These are phyloP conservation scores for Myotis davidii DNA, from an alignment of 2,113 vertebrate genomes.

Conservation along the genomic window DNA sequence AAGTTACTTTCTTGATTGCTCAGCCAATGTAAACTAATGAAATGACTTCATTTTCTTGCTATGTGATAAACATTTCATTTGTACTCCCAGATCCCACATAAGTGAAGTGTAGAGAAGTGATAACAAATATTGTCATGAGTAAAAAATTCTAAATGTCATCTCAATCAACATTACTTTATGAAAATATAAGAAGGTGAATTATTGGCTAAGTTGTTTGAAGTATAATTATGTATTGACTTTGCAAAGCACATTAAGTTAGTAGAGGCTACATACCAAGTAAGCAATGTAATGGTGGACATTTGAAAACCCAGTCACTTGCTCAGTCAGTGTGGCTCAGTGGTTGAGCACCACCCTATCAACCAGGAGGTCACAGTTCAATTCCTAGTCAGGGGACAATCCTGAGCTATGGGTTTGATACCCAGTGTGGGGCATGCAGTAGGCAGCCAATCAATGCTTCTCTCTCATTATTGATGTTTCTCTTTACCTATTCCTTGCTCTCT, in stretches of 20 bases:
- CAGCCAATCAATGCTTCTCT: too few relatives aligned
- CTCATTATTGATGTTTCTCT: too few relatives aligned
- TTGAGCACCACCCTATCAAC: too few relatives aligned
- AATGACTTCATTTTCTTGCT: background rate
- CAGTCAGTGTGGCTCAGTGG: too few relatives aligned
- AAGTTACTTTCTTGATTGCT: slow-evolving; percentile 33
- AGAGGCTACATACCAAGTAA: background rate
- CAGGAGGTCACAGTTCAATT: too few relatives aligned
- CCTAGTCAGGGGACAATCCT: too few relatives aligned
- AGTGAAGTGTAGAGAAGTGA: background rate
- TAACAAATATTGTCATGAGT: background rate
- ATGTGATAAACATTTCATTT: background rate
- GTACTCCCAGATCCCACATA: background rate
- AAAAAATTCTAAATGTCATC: background rate
- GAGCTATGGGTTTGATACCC: too few relatives aligned
- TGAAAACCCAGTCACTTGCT: background rate
- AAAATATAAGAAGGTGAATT: background rate
- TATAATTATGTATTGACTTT: background rate
- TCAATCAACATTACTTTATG: background rate
- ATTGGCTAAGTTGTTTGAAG: background rate
- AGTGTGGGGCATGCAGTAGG: too few relatives aligned
- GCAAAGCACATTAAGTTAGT: background rate
- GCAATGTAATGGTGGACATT: background rate
- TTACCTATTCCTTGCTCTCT: too few relatives aligned
- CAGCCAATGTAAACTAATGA: background rate